phyloP scores from a whole-genome alignment of 1,140 invertebrate genomes.

The Apolygus lucorum region DNA sequence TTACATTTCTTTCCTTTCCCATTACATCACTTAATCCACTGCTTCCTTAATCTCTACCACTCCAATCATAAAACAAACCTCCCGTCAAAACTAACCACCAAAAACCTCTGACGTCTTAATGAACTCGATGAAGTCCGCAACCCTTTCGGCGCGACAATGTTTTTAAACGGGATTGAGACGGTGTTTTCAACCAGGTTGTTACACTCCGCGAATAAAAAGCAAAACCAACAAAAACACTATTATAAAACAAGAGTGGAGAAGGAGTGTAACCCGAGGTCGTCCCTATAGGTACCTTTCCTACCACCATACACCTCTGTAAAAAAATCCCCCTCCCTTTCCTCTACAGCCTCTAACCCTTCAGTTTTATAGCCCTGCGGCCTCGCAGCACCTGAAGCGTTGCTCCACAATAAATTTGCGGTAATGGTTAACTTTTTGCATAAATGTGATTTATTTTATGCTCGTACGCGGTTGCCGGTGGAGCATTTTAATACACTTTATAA shows the following conservation, averaged over 20 bases:
- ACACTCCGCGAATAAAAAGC: background rate
- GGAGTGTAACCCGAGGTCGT: background rate
- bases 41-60: background rate
- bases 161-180: constrained; percentile 1
- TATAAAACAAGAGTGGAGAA: background rate
- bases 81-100: background rate
- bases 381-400: constrained; percentile 15
- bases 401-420: constrained; percentile 23
- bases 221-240: background rate
- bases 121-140: too few species aligned
- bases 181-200: background rate
- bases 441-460: constrained; percentile 29
- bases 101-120: too few species aligned
- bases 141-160: background rate
- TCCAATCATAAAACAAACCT: background rate
- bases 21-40: background rate
- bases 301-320: background rate
- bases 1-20: background rate
- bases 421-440: constrained; percentile 29
- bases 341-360: constrained; percentile 1
- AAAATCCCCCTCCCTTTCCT: background rate
- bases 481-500: constrained; percentile 29
- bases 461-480: constrained; percentile 17
- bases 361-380: constrained; percentile 5
- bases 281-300: background rate